phyloP scores from a whole-genome alignment of 2,113 vertebrate genomes.

The Sylvilagus bachmani region DNA sequence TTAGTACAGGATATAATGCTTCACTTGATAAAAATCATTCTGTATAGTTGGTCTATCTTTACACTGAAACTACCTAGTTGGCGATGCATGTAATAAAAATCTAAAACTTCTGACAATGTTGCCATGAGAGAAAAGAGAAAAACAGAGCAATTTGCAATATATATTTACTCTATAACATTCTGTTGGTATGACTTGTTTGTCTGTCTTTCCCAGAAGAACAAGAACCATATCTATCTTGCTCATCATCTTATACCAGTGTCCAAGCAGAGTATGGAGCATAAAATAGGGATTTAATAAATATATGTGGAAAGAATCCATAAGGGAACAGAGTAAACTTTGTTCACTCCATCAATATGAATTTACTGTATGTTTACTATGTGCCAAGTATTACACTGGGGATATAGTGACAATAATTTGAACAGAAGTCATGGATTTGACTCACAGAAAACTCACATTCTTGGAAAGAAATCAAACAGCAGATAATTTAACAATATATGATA shows the following conservation, averaged over 20 bases:
- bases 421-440: not conserved
- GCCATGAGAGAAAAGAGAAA: not conserved
- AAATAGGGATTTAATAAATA: not conserved
- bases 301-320: not conserved
- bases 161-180: not conserved
- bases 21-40: constrained; percentile 9
- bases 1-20: not conserved
- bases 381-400: not conserved
- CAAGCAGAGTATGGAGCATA: not conserved
- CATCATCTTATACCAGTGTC: not conserved
- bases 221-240: not conserved
- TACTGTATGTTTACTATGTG: not conserved
- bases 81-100: not conserved
- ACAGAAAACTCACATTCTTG: not conserved
- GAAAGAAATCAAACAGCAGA: not conserved
- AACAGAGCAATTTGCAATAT: not conserved
- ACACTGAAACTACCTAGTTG: not conserved
- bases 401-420: not conserved
- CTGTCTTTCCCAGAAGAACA: not conserved
- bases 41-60: not conserved
- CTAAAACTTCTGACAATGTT: not conserved
- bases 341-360: not conserved
- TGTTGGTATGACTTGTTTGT: not conserved
- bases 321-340: not conserved
- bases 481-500: not conserved